Evolutionary conservation across 1,140 invertebrate genomes (phyloP).

Genomic region (Halesus radiatus): DNA sequence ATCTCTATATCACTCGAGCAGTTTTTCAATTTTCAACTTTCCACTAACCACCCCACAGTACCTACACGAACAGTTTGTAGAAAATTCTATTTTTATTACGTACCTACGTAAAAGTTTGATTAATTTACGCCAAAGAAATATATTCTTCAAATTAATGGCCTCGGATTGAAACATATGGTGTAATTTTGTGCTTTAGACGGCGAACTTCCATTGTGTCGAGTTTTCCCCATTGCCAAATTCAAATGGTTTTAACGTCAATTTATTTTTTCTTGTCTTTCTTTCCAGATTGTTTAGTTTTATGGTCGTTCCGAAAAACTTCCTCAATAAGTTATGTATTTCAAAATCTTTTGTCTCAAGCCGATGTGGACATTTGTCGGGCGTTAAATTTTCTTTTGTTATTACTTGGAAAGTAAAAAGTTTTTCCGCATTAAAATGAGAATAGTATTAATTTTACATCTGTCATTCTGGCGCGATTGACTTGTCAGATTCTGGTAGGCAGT

Average conservation of each 20-base stretch:
- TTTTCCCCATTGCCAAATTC: slow-evolving; percentile 3
- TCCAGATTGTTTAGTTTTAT: neutral
- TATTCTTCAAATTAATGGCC: slow-evolving; percentile 19
- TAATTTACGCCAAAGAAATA: slow-evolving; percentile 11
- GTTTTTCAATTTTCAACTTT: too few relatives aligned
- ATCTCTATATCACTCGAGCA: too few relatives aligned
- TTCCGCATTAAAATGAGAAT: neutral
- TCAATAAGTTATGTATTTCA: neutral
- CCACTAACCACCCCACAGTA: neutral
- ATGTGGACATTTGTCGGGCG: neutral
- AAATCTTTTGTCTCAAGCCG: neutral
- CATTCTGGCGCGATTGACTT: neutral
- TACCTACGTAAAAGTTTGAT: neutral
- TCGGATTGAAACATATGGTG: slow-evolving; percentile 13
- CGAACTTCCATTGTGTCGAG: slow-evolving; percentile 5
- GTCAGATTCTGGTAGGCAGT: neutral
- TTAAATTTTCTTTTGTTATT: slow-evolving; percentile 6
- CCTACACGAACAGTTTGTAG: neutral
- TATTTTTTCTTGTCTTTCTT: neutral
- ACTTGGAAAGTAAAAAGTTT: slow-evolving; percentile 2
- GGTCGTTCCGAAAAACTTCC: neutral
- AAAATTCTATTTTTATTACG: slow-evolving; percentile 9
- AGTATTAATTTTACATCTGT: neutral
- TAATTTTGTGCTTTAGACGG: neutral
- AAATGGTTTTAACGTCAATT: neutral